A percentile compares a stretch with the other conserved stretches of the same genome.
Evolutionary conservation across 2,888 invertebrate genomes (phyloP).

Genomic region (Erynnis tages): DNA sequence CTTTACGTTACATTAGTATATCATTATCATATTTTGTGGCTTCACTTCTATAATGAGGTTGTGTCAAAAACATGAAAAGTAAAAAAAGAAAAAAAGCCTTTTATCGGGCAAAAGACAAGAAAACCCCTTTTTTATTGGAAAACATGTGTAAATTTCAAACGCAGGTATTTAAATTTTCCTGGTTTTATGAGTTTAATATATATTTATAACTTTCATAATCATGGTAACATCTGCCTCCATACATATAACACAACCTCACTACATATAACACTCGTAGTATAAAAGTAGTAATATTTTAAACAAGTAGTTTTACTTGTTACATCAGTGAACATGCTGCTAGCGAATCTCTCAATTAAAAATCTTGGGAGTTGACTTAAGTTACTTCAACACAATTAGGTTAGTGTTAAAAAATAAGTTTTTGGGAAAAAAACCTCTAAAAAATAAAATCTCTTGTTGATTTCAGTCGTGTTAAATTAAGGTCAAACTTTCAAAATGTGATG

Average conservation of each 20-base stretch:
- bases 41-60: constrained; percentile 2
- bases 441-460: constrained; percentile 3
- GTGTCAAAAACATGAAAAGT: background rate
- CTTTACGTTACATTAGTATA: background rate
- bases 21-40: background rate
- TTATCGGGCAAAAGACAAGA: background rate
- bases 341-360: background rate
- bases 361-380: background rate
- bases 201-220: background rate
- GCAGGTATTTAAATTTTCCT: background rate
- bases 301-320: background rate
- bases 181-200: background rate
- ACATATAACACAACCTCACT: constrained; percentile 2
- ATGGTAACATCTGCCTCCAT: background rate
- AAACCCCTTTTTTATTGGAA: background rate
- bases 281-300: background rate
- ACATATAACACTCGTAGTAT: background rate
- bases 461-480: constrained; percentile 3
- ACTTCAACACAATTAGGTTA: no score
- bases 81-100: background rate
- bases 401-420: no score
- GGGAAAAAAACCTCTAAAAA: no score
- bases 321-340: background rate
- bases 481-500: background rate
- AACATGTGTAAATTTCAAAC: background rate